phyloP scores from a whole-genome alignment of 1,140 invertebrate species.

The Formica selysi region DNA sequence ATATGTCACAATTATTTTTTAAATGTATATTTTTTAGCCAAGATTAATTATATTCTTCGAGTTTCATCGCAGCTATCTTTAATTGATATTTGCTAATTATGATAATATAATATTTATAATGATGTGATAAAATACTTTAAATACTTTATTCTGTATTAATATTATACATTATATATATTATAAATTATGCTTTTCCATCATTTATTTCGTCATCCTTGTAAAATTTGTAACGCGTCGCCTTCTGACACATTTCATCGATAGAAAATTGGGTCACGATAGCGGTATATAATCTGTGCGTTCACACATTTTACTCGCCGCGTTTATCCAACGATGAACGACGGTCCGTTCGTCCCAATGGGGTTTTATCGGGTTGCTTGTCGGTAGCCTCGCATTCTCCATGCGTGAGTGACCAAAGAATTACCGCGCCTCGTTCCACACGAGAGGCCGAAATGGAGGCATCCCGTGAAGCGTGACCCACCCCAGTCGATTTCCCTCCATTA shows the following conservation, averaged over 20 bases:
- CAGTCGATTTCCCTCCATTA: slow-evolving; percentile 46
- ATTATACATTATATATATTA: no score
- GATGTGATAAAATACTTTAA: no score
- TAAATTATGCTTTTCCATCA: background rate
- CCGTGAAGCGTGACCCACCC: slow-evolving; percentile 47
- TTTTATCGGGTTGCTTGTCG: background rate
- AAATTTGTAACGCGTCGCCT: background rate
- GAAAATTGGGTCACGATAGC: slow-evolving; percentile 15
- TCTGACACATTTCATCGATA: background rate
- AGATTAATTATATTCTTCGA: no score
- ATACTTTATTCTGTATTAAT: no score
- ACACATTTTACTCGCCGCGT: slow-evolving; percentile 3
- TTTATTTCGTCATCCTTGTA: background rate
- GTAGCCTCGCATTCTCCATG: slow-evolving; percentile 33
- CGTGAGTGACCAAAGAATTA: slow-evolving; percentile 66
- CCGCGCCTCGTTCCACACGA: slow-evolving; percentile 57
- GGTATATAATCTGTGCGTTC: background rate
- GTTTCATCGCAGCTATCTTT: no score
- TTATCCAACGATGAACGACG: slow-evolving; percentile 15
- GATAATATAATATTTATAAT: no score
- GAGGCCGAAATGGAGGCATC: slow-evolving; percentile 34
- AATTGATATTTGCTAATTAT: no score
- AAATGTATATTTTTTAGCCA: no score
- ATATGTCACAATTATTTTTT: no score
- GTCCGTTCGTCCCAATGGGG: background rate